Evolutionary conservation across 2,888 invertebrate species (phyloP).

Genomic region (Loripinus fragilis): DNA sequence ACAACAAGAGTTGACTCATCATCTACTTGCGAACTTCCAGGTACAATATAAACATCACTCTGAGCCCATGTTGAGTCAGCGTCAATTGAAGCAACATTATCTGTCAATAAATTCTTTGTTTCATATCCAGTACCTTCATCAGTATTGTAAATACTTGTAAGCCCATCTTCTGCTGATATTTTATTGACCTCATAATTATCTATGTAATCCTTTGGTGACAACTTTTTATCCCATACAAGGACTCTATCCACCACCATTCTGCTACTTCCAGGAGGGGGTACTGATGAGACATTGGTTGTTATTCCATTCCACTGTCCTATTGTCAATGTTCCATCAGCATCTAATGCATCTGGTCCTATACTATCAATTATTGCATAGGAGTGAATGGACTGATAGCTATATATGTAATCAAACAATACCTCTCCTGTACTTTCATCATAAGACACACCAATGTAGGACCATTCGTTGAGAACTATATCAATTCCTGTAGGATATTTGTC

Average conservation of each 20-base stretch:
- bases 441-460: conserved; percentile 63
- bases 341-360: background rate
- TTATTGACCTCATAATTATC: conserved; percentile 19
- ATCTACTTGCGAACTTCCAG: conserved; percentile 25
- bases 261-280: background rate
- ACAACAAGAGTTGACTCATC: conserved; percentile 30
- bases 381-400: conserved; percentile 1
- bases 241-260: conserved; percentile 26
- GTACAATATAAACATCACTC: background rate
- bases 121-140: conserved; percentile 1
- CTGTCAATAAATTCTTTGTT: background rate
- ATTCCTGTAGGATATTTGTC: conserved; percentile 50
- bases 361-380: background rate
- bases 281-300: no score
- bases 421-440: conserved; percentile 39
- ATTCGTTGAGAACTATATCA: conserved; percentile 41
- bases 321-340: background rate
- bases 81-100: background rate
- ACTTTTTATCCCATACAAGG: conserved; percentile 16
- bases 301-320: conserved; percentile 51
- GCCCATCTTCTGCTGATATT: background rate
- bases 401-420: conserved; percentile 35
- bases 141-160: background rate
- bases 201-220: conserved; percentile 18
- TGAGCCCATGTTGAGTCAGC: conserved; percentile 45